Base-by-base conservation (phyloP, 2,888 invertebrate genomes). In the Tholera decimalis region DNA sequence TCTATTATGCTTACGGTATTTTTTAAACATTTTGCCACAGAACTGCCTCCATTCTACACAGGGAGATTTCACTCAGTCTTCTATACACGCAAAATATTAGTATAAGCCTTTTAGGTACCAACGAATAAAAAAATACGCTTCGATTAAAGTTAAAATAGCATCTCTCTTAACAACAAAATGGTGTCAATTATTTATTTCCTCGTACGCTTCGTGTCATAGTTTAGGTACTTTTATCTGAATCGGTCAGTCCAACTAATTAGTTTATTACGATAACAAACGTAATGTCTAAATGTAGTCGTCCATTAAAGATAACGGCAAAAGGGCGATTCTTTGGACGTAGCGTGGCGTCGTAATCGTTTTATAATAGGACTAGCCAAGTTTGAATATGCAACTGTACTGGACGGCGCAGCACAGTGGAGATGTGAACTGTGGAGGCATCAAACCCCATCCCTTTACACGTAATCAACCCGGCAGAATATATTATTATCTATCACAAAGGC, bases 221-320 rank as follows among this genome's bases (percentile, higher is more conserved):
- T n/a, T n/a, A n/a, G 37, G 22, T 26, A 58, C 3, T 56, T 61
- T 65, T 76, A 71, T 75, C 76, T 75, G 71, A 71, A 39, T 54
- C 62, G 58, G 76, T 71, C 71, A 39, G 24, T n/a, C 22, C 18
- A 4, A 8, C 11, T 75, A 73, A 62, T 58, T 58, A 33, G 15
- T 47, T 5, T 44, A 43, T 15, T 33, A 26, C n/a, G 56, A 44
- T 64, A 63, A 8, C 30, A 33, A 43, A 28, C 33, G 28, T 9
- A 15, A 35, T 18, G 3, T 43, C 9, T 8, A 61, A 24, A 9
- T 39, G 11, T 24, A 56, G 22, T 30, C 30, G 26, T 24, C 43
- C 18, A 28, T 63, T 37, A 24, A 51, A 30, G 44, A 53, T 46
- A 53, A 20, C 22, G 13, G 22, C 35, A 53, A 0, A 37, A 9